Conservation (phyloP, 2,113 vertebrate genomes). For the Corapipo altera region DNA sequence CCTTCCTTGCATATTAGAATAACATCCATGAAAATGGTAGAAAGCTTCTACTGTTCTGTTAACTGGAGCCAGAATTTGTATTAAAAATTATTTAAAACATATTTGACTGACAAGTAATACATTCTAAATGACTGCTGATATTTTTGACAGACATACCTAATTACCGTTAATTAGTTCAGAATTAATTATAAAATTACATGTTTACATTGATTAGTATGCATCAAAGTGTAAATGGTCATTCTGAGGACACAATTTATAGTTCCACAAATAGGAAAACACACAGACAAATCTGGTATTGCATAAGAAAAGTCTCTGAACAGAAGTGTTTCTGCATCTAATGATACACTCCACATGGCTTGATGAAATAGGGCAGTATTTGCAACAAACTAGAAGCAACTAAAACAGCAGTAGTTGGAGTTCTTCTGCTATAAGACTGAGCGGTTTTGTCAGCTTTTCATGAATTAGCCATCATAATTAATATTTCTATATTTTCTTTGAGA, state of each 20-base stretch:
- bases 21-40: not conserved
- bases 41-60: not conserved
- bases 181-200: slow-evolving; percentile 23
- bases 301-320: not conserved
- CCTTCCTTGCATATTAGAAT: not conserved
- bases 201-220: slow-evolving; percentile 18
- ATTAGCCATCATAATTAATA: not conserved
- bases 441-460: not conserved
- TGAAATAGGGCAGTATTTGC: not conserved
- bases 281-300: not conserved
- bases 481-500: not conserved
- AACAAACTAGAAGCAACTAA: not conserved
- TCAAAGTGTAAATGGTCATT: slow-evolving; percentile 39
- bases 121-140: not conserved
- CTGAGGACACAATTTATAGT: not conserved
- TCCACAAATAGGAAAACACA: not conserved
- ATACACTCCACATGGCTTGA: not conserved
- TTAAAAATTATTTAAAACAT: slow-evolving; percentile 1
- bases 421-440: not conserved
- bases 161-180: slow-evolving; percentile 39
- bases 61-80: slow-evolving; percentile 5
- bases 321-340: not conserved
- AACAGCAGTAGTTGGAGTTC: not conserved
- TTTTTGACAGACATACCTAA: slow-evolving; percentile 28
- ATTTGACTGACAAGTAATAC: slow-evolving; percentile 15